Conservation (phyloP, 2,888 invertebrate genomes). For the Hypselothyrea guttata region DNA sequence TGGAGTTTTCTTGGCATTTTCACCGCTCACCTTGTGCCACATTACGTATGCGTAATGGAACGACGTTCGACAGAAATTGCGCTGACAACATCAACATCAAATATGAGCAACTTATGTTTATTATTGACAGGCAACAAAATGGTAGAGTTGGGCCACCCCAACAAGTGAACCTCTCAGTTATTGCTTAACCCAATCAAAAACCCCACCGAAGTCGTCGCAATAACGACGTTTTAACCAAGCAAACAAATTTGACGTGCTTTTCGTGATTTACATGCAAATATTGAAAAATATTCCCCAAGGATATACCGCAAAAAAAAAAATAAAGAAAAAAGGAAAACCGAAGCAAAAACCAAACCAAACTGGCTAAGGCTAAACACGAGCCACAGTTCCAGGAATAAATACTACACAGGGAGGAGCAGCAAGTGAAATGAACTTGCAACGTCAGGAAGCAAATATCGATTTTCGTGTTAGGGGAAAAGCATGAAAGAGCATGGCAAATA, state of each 20-base stretch:
- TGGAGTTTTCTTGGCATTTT: no score
- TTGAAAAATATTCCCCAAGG: slow-evolving; percentile 77
- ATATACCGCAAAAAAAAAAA: slow-evolving; percentile 66
- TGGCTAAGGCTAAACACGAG: slow-evolving; percentile 46
- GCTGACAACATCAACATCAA: slow-evolving; percentile 66
- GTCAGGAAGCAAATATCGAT: slow-evolving; percentile 66
- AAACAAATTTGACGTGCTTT: slow-evolving; percentile 79
- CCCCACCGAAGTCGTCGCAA: slow-evolving; percentile 49
- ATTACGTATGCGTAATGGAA: slow-evolving; percentile 55
- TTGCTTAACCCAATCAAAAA: slow-evolving; percentile 73
- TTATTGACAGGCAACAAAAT: slow-evolving; percentile 58
- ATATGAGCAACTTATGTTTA: slow-evolving; percentile 71
- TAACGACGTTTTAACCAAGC: slow-evolving; percentile 76
- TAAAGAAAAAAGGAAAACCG: no score
- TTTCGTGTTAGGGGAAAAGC: slow-evolving; percentile 42
- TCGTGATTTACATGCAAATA: slow-evolving; percentile 81
- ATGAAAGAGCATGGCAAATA: slow-evolving; percentile 53
- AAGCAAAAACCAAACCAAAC: slow-evolving; percentile 66
- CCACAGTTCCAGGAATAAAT: slow-evolving; percentile 22
- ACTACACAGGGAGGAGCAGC: background rate
- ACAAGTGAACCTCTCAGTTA: slow-evolving; percentile 28
- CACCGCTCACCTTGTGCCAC: background rate
- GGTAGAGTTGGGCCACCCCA: background rate
- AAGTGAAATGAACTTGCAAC: slow-evolving; percentile 44
- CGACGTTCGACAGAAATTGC: slow-evolving; percentile 38